phyloP scores from a whole-genome alignment of 2,113 vertebrate genomes.

The Chelonoidis abingdonii region DNA sequence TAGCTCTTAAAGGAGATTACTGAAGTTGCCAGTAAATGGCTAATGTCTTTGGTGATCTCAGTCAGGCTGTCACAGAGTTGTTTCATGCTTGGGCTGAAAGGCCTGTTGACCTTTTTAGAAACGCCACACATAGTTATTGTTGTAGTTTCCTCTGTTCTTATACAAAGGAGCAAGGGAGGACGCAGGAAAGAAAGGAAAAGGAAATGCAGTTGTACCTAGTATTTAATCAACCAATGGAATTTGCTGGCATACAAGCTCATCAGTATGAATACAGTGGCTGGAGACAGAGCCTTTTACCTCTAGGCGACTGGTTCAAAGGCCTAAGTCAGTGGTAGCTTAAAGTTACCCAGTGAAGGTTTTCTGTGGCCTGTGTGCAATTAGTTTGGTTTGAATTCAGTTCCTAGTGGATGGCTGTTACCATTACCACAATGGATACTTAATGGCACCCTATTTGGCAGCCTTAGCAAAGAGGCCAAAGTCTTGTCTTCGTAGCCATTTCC shows the following conservation, averaged over 20 bases:
- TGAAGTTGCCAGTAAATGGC: constrained; percentile 4
- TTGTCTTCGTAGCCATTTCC: neutral
- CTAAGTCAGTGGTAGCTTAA: neutral
- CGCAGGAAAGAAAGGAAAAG: neutral
- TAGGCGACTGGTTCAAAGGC: neutral
- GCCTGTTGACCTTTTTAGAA: constrained; percentile 18
- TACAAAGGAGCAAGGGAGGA: constrained; percentile 9
- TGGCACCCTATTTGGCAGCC: neutral
- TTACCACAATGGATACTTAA: neutral
- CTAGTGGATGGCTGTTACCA: neutral
- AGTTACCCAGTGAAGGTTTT: neutral
- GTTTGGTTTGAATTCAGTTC: neutral
- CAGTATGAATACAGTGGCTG: accelerated
- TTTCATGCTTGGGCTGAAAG: constrained; percentile 31
- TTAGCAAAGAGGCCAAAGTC: neutral
- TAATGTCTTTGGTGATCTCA: neutral
- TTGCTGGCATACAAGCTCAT: accelerated
- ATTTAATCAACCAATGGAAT: neutral
- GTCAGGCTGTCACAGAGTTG: constrained; percentile 4
- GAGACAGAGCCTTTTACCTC: accelerated
- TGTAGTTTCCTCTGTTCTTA: neutral
- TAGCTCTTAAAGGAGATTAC: constrained; percentile 15
- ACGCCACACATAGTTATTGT: constrained; percentile 21
- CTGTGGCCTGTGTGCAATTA: accelerated
- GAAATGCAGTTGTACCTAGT: neutral